Evolutionary conservation across 2,113 vertebrate species (phyloP).

Genomic region (Brienomyrus brachyistius): DNA sequence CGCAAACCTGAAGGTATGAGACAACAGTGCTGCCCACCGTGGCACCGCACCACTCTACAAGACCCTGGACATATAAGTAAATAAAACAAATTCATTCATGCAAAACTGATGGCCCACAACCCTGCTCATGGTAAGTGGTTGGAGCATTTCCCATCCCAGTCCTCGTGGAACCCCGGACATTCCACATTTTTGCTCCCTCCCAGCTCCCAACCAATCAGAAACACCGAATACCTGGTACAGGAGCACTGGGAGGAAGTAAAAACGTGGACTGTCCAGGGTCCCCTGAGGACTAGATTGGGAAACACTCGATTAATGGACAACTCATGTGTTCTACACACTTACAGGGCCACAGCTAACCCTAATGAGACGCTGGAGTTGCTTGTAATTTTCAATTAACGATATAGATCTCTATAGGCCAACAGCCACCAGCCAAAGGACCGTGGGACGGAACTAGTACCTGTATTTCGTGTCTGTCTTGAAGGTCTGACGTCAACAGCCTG

Average conservation of each 20-base stretch:
- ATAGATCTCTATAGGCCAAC: background rate
- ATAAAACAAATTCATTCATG: background rate
- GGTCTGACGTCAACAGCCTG: constrained; percentile 82
- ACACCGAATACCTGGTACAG: too few relatives aligned
- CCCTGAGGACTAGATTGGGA: too few relatives aligned
- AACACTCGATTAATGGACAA: background rate
- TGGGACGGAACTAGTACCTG: constrained; percentile 66
- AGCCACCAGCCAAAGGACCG: background rate
- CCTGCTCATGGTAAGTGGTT: background rate
- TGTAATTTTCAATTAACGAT: background rate
- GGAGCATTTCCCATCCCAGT: background rate
- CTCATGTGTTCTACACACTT: background rate
- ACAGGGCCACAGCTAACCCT: background rate
- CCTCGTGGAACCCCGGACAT: too few relatives aligned
- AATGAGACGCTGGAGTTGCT: background rate
- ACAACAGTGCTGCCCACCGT: background rate
- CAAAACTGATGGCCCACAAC: background rate
- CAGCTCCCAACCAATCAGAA: too few relatives aligned
- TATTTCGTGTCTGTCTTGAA: constrained; percentile 78
- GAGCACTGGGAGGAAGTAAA: too few relatives aligned
- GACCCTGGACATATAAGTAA: background rate
- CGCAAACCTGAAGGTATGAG: background rate
- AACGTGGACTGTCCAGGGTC: too few relatives aligned
- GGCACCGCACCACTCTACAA: background rate
- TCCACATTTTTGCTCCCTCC: too few relatives aligned